Evolutionary conservation across 2,888 invertebrate species (phyloP).

Genomic region (Ennomos fuscantarius): DNA sequence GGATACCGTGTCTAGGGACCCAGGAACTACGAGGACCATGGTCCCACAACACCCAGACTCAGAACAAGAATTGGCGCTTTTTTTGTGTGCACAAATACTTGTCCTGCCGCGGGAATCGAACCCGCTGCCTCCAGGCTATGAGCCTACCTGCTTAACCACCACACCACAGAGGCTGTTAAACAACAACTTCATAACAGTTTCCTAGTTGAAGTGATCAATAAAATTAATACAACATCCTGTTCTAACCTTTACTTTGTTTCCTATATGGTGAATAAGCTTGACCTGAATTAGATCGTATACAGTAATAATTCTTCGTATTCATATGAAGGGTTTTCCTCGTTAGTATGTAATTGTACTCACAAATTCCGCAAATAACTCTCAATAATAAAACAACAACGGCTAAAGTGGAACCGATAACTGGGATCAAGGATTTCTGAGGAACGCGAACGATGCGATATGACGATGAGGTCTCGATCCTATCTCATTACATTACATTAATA

Average conservation of each 20-base stretch:
- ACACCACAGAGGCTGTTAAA: too few species aligned
- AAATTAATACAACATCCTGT: conserved; percentile 1
- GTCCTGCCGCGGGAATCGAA: too few species aligned
- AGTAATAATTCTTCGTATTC: conserved; percentile 17
- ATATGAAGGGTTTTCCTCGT: conserved; percentile 30
- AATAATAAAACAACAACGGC: conserved; percentile 17
- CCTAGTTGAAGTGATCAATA: too few species aligned
- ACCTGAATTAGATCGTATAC: conserved; percentile 16
- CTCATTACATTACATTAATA: too few species aligned
- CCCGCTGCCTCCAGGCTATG: too few species aligned
- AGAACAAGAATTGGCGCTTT: too few species aligned
- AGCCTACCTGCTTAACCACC: too few species aligned
- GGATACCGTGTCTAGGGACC: too few species aligned
- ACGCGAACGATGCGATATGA: conserved; percentile 1
- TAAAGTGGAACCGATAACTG: conserved; percentile 21
- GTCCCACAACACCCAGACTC: too few species aligned
- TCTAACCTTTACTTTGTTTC: conserved; percentile 17
- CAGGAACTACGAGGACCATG: too few species aligned
- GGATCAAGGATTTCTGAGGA: conserved; percentile 30
- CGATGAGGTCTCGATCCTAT: background rate
- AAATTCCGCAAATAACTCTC: conserved; percentile 27
- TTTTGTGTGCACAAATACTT: too few species aligned
- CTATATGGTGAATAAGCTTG: conserved; percentile 26
- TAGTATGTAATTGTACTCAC: conserved; percentile 20
- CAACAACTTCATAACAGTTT: too few species aligned